A percentile compares a stretch with the other conserved stretches of the same genome.
phyloP scores from a whole-genome alignment of 2,113 vertebrate species.

The Carollia perspicillata region DNA sequence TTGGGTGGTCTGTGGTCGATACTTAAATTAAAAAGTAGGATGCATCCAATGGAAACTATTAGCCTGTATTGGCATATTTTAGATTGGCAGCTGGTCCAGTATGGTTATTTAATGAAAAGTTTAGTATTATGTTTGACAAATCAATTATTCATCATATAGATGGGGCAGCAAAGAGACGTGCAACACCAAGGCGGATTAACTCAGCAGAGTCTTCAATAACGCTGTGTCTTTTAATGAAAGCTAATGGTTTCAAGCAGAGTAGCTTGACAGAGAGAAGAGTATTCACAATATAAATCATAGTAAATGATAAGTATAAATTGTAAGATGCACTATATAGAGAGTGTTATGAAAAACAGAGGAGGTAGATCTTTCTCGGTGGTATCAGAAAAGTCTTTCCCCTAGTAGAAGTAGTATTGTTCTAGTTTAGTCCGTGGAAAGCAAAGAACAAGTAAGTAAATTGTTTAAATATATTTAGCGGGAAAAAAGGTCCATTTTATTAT shows the following conservation, averaged over 20 bases:
- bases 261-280: neutral
- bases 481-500: neutral
- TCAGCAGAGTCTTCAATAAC: neutral
- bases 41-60: neutral
- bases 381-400: neutral
- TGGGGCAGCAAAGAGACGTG: neutral
- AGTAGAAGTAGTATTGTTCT: neutral
- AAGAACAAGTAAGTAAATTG: neutral
- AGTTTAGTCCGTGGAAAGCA: neutral
- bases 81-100: neutral
- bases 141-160: slow-evolving; percentile 33
- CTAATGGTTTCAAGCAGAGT: neutral
- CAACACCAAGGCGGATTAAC: neutral
- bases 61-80: neutral
- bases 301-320: neutral
- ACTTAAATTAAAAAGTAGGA: neutral
- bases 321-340: neutral
- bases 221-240: neutral
- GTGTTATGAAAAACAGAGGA: neutral
- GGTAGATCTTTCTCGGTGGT: neutral
- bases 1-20: neutral
- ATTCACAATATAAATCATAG: neutral
- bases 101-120: neutral
- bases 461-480: rapidly evolving
- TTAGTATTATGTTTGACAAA: slow-evolving; percentile 38